phyloP scores from a whole-genome alignment of 1,140 invertebrate species.

The Cyclargus thomasi region DNA sequence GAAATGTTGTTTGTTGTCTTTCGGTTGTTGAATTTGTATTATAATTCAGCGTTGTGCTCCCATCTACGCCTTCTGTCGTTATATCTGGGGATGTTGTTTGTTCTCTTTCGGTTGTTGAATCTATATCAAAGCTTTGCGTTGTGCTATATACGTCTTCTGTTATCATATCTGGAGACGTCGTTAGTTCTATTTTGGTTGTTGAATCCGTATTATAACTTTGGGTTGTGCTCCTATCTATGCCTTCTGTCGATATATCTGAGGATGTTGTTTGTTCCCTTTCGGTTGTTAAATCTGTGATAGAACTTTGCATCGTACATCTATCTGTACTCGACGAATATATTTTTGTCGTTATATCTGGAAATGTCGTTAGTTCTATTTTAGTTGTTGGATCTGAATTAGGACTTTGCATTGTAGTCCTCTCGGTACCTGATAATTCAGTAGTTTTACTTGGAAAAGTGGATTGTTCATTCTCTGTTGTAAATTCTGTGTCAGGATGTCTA shows the following conservation, averaged over 20 bases:
- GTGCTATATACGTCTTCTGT: not conserved
- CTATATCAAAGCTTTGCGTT: no score
- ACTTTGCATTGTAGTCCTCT: not conserved
- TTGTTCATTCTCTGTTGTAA: no score
- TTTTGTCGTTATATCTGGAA: constrained; percentile 10
- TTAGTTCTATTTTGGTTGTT: constrained; percentile 17
- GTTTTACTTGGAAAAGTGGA: no score
- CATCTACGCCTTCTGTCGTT: no score
- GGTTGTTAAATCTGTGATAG: constrained; percentile 19
- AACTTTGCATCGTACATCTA: not conserved
- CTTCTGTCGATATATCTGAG: constrained; percentile 8
- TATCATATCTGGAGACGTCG: not conserved
- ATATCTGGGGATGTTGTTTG: no score
- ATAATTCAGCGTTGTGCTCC: no score
- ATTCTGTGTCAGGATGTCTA: no score
- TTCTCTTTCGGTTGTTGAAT: no score
- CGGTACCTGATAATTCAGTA: not conserved
- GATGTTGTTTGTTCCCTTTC: constrained; percentile 15
- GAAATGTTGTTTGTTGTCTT: no score
- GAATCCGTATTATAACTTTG: constrained; percentile 11
- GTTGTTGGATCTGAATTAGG: not conserved
- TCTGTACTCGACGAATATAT: no score
- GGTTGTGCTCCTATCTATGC: not conserved
- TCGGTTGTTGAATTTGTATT: no score
- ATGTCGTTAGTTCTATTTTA: not conserved